Base-by-base conservation (phyloP, 2,797 vertebrate species). In the Trachops cirrhosus region DNA sequence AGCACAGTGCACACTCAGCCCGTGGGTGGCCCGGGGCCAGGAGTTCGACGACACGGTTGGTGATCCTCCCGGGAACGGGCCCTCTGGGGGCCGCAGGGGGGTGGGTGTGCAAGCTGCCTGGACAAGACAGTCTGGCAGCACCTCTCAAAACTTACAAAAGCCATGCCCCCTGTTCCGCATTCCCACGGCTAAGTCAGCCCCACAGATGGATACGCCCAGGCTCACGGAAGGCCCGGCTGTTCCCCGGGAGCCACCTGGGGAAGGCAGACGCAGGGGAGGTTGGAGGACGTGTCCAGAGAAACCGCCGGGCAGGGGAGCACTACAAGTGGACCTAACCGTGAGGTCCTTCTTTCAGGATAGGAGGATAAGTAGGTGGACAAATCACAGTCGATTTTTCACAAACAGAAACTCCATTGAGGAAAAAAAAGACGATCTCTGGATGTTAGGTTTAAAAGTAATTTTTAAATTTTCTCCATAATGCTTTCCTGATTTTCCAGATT, bases 1-100 rank as follows among this genome's bases (percentile, higher is more conserved):
- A 21, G 70, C 52, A 44, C 6, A 8, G 32, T 0, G 9, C 9
- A 6, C 14, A 18, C 41, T 34, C 68, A 9, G 5, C 41, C 37
- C 52, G 9, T 1, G 6, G 10, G 15, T 19, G 50, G 37, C n/a
- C 68, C 2, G 14, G 44, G 4, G 41, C 34, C 26, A 15, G 22
- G 37, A n/a, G 26, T 39, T 59, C 59, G 39, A 37, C 32, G 7
- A 29, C 54, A 5, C 24, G 24, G 29, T 21, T 29, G 48, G 52
- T 6, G 48, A 67, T 26, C 37, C 3, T 0, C 21, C 16, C 11
- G 46, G 70, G 73, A 85, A 75, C 21, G 1, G 16, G 26, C 11
- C 11, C 32, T 2, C 62, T 10, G 1, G 0, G 11, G 14, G n/a
- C 11, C 0, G 0, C 62, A 5, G 34, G 41, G 5, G 64, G 77